These are phyloP conservation scores for Adelges cooleyi DNA, from an alignment of 1,140 invertebrate species.

Conservation along the genomic window DNA sequence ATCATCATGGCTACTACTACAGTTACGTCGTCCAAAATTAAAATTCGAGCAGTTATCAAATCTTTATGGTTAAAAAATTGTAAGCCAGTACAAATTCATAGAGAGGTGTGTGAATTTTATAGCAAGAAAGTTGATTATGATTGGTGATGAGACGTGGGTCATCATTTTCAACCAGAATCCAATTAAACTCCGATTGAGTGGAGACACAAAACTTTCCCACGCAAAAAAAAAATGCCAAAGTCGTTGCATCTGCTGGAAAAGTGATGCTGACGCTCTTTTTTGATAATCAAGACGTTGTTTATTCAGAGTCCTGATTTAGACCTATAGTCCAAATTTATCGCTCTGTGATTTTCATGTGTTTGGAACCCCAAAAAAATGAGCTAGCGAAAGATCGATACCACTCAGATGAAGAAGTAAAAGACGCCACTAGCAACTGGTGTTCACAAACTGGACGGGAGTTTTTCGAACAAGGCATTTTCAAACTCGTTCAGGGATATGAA, in stretches of 20 bases:
- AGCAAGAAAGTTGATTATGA: neutral
- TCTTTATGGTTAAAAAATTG: neutral
- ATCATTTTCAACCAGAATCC: neutral
- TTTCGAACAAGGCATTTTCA: neutral
- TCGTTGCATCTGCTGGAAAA: neutral
- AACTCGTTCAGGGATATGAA: neutral
- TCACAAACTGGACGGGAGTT: neutral
- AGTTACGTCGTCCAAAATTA: neutral
- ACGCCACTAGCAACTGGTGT: neutral
- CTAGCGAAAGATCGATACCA: constrained; percentile 30
- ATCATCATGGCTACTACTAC: neutral
- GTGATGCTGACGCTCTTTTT: constrained; percentile 2
- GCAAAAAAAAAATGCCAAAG: neutral
- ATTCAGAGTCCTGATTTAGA: neutral
- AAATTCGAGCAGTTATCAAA: neutral
- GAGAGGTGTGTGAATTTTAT: neutral
- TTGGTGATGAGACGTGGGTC: neutral
- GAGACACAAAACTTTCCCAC: neutral
- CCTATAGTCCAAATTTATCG: constrained; percentile 35
- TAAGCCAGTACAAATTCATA: neutral
- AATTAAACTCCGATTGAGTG: neutral
- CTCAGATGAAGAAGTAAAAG: neutral
- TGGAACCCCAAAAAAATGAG: constrained; percentile 31
- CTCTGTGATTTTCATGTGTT: constrained; percentile 35
- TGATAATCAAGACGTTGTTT: neutral